These are phyloP conservation scores for Pygmarrhopalites habei DNA, from an alignment of 1,140 invertebrate species.

Conservation along the genomic window DNA sequence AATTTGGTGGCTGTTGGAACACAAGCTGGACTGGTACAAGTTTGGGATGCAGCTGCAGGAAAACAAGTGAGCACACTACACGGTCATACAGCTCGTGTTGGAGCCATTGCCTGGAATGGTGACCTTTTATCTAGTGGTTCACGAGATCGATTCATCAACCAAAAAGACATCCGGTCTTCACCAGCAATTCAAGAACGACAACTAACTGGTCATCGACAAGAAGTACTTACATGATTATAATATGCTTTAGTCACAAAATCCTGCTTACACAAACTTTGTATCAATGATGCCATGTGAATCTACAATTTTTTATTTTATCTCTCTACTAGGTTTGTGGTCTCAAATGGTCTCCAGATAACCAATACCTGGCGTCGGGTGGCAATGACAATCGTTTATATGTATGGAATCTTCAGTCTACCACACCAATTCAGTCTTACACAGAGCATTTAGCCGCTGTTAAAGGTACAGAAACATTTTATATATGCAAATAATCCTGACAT, in stretches of 20 bases:
- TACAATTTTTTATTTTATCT: conserved; percentile 13
- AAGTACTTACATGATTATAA: too few species aligned
- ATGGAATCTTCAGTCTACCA: conserved; percentile 86
- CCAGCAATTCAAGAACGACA: conserved; percentile 65
- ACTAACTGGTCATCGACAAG: conserved; percentile 88
- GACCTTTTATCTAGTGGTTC: conserved; percentile 95
- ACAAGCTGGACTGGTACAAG: conserved; percentile 90
- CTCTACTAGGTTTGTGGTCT: conserved; percentile 74
- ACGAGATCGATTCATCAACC: conserved; percentile 85
- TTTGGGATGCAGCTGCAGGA: conserved; percentile 94
- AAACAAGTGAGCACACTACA: conserved; percentile 79
- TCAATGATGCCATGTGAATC: too few species aligned
- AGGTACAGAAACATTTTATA: conserved; percentile 41
- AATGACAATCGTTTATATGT: conserved; percentile 98
- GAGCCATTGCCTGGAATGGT: conserved; percentile 96
- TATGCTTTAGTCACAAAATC: too few species aligned
- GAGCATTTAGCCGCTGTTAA: conserved; percentile 98
- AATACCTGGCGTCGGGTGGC: conserved; percentile 94
- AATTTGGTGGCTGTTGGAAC: conserved; percentile 96
- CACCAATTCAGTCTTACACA: conserved; percentile 91
- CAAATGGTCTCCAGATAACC: conserved; percentile 99
- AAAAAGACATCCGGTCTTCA: conserved; percentile 87
- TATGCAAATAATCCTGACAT: neutral
- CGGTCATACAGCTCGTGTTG: conserved; percentile 86
- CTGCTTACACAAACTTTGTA: neutral